phyloP scores from a whole-genome alignment of 2,888 invertebrate genomes.

The Anthrax anthrax region DNA sequence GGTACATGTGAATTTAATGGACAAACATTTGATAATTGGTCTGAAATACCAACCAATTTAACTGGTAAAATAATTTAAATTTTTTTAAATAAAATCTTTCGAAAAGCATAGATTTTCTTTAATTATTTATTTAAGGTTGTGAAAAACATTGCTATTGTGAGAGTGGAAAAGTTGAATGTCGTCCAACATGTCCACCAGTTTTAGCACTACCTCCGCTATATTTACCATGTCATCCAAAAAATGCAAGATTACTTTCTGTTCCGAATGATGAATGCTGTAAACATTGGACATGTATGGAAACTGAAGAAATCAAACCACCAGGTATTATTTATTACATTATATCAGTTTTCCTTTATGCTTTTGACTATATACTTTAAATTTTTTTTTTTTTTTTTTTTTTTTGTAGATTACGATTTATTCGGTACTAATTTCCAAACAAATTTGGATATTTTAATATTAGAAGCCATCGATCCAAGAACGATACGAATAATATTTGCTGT shows the following conservation, averaged over 20 bases:
- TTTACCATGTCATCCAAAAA: slow-evolving; percentile 53
- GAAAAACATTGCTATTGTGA: slow-evolving; percentile 78
- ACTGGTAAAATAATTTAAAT: slow-evolving; percentile 39
- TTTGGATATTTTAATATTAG: slow-evolving; percentile 44
- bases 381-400: neutral
- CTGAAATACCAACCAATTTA: slow-evolving; percentile 60
- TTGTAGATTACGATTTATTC: slow-evolving; percentile 6
- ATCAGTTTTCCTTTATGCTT: neutral
- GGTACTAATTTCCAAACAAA: slow-evolving; percentile 21
- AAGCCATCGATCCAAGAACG: slow-evolving; percentile 63
- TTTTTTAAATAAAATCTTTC: neutral
- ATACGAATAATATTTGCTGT: slow-evolving; percentile 71
- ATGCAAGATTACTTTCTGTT: slow-evolving; percentile 47
- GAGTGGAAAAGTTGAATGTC: slow-evolving; percentile 73
- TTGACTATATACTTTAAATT: neutral
- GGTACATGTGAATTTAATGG: slow-evolving; percentile 68
- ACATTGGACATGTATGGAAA: slow-evolving; percentile 50
- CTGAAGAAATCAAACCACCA: neutral
- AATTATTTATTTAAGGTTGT: slow-evolving; percentile 43
- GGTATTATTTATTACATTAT: no score
- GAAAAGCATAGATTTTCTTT: no score
- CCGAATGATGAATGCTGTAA: slow-evolving; percentile 74
- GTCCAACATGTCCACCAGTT: slow-evolving; percentile 64
- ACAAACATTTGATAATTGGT: slow-evolving; percentile 52
- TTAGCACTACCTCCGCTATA: slow-evolving; percentile 59